Base-by-base conservation (phyloP, 2,797 vertebrate species). In the Taenioides sp. region DNA sequence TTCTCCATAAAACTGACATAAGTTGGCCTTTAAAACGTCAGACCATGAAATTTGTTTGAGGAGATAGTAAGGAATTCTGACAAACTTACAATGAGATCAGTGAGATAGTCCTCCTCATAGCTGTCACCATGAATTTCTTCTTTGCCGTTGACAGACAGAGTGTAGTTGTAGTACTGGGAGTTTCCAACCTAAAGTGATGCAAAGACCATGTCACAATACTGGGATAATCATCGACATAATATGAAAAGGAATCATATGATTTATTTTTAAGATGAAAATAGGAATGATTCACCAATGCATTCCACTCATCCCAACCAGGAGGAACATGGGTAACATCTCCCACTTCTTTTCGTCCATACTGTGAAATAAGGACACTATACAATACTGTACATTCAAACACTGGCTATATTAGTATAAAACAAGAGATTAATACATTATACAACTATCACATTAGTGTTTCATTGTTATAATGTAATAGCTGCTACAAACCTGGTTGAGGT, bases 81-180 rank as follows among this genome's bases (percentile, higher is more conserved):
- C 5, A 0, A 18, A 90, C 93, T 93, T 63, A 95, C 93, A 5
- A 95, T 90, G 76, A 95, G 92, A 84, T 95, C 92, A 0, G 94
- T 94, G 61, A 95, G 88, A 81, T 95, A 95, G 83, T 95, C 94
- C 65, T 85, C 78, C 4, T 89, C 84, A 59, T 95, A 95, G 27
- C 18, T 70, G 82, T 93, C 92, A 0, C 80, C 81, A 2, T 95
- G 94, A 34, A 76, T 84, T 50, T 95, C 93, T 17, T 88, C 88
- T 57, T 86, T 88, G 9, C 94, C 94, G 61, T 95, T 94, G 40
- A 91, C 91, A 0, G 94, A 95, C 1, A 95, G 90, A 0, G 90
- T 92, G 83, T 95, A 95, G 88, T 95, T 95, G 87, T 95, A 95
- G 84, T 95, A 95, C 71, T 88, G 76, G 0, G 94, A 94, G 87